Base-by-base conservation (phyloP, 2,797 vertebrate species). In the Thamnophis elegans region DNA sequence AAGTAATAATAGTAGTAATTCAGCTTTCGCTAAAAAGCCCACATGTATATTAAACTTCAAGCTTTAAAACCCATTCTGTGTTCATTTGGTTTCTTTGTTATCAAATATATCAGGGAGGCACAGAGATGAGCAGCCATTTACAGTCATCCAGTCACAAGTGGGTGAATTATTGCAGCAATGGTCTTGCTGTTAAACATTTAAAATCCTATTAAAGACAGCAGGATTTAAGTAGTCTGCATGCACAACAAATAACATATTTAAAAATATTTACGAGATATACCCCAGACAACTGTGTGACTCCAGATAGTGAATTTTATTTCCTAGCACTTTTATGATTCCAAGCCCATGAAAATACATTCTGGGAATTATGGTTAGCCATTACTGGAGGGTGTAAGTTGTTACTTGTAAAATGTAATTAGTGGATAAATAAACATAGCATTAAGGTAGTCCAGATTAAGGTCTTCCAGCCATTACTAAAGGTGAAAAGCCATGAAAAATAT, bases 1-100 rank as follows among this genome's bases (percentile, higher is more conserved):
- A 60, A 55, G 55, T 87, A 90, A 20, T 87, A 89, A 20, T 91
- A 94, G 28, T 60, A 60, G 73, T 78, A 86, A 92, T 94, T 94
- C 91, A 89, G 86, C 85, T 92, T 73, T 89, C 78, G 86, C 36
- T 62, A 58, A 90, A 68, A 36, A 88, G 58, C 54, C 18, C 42
- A 4, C n/a, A 58, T 91, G 11, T 90, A 14, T 73, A 1, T 94
- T 65, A 90, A 93, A 95, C 54, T 90, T 68, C 90, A 91, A 78
- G 60, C 56, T 82, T 92, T 59, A n/a, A 54, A 96, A 90, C 22
- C 94, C 51, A 28, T 82, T 92, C 36, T 53, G 82, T 20, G 22
- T 54, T 93, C 78, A 47, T 55, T 92, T 92, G 18, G 54, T 93
- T 90, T 92, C 2, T 73, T 92, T 94, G 13, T 42, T 20, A 42